These are phyloP conservation scores for Ranitomeya imitator DNA, from an alignment of 2,113 vertebrate genomes.

Conservation along the genomic window DNA sequence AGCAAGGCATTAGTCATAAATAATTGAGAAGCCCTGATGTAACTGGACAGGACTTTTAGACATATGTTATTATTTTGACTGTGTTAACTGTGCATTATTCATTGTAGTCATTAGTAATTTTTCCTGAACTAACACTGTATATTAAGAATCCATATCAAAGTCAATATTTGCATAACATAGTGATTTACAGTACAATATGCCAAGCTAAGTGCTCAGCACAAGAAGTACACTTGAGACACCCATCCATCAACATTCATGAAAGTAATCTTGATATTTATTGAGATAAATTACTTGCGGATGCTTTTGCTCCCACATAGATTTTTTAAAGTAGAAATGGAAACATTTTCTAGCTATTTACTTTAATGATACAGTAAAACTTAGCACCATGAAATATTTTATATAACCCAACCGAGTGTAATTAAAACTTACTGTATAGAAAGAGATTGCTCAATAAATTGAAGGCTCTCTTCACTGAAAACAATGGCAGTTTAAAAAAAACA, in stretches of 20 bases:
- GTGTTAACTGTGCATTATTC: neutral
- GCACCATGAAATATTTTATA: neutral
- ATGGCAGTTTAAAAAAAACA: neutral
- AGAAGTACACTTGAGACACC: constrained; percentile 38
- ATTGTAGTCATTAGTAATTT: neutral
- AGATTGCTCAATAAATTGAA: neutral
- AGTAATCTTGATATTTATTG: constrained; percentile 52
- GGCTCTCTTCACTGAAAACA: neutral
- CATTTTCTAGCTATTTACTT: constrained; percentile 8
- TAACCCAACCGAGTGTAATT: constrained; percentile 1
- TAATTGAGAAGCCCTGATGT: no score
- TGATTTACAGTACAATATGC: constrained; percentile 39
- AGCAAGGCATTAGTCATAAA: no score
- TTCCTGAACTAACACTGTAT: neutral
- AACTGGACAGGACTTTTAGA: neutral
- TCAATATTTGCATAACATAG: constrained; percentile 39
- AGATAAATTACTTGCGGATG: constrained; percentile 41
- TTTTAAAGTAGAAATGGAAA: constrained; percentile 12
- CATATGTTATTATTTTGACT: neutral
- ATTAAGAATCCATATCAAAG: neutral
- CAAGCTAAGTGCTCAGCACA: constrained; percentile 35
- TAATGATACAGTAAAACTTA: neutral
- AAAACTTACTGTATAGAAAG: neutral
- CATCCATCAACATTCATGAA: constrained; percentile 42
- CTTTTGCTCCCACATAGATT: constrained; percentile 16